Evolutionary conservation across 2,797 vertebrate genomes (phyloP), one percentile per base, ranked within the genome.

Genomic region (Phoeniculus purpureus): DNA sequence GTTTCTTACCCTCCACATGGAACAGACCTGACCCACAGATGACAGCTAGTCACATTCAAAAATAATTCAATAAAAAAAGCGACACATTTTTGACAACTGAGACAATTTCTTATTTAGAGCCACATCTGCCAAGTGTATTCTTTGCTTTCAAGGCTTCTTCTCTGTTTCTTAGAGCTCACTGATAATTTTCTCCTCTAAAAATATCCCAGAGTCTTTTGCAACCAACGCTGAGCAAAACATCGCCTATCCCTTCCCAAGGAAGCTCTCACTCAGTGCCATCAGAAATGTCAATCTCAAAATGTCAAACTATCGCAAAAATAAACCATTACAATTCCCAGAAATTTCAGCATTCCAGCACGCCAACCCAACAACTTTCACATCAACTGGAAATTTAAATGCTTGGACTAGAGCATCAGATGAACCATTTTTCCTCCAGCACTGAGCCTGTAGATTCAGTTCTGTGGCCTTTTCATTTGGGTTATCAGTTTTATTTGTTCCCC

Each of bases 231-330:
- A 77, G 66, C 9, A 8, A 88, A 92, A 90, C 19, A 25, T 10
- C 54, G n/a, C 54, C 18, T 34, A 67, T 52, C 43, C 15, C n/a
- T 92, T 66, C 67, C 26, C 43, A 81, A 74, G 79, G 82, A 89
- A 87, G 45, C 55, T 77, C 65, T 82, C 72, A 11, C 77, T 48
- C n/a, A 64, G 81, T 61, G 51, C 77, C 84, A 75, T 81, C 59
- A 86, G 75, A 88, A 86, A 90, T 25, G 71, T 81, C 92, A 91
- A 85, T 84, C 91, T 85, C 31, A 82, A 94, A 86, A 75, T 68
- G 77, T 85, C 79, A 85, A 84, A 82, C 72, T 77, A 81, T 0
- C 66, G 82, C 73, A 82, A 83, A 94, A 90, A 86, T 71, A 95
- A 86, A 37, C 29, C 40, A 5, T 37, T 48, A 45, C n/a, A 76